Evolutionary conservation across 2,888 invertebrate genomes (phyloP).

Genomic region (Dusona sp.): DNA sequence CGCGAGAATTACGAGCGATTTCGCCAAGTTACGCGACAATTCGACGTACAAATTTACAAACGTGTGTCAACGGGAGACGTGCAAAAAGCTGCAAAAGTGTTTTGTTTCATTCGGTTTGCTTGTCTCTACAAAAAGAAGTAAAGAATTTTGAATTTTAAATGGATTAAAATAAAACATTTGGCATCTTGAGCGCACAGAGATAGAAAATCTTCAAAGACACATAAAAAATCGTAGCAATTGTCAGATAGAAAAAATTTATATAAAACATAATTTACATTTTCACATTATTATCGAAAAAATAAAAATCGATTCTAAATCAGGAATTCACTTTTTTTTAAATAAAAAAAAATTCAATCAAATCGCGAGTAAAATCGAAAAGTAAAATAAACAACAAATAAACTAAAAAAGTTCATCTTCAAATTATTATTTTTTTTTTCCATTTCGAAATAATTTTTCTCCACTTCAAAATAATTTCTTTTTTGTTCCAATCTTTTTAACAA

Average conservation of each 20-base stretch:
- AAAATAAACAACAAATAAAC: not conserved
- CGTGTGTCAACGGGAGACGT: not conserved
- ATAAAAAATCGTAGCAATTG: not conserved
- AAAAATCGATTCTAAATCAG: not conserved
- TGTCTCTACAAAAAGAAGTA: not conserved
- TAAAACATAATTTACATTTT: too few relatives aligned
- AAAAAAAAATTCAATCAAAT: not conserved
- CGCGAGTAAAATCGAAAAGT: not conserved
- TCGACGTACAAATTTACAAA: not conserved
- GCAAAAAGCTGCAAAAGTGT: not conserved
- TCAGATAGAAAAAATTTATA: not conserved
- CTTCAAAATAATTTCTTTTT: not conserved
- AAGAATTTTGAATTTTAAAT: not conserved
- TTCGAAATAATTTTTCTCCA: not conserved
- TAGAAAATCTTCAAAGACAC: not conserved
- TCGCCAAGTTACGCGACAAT: not conserved
- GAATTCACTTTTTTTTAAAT: not conserved
- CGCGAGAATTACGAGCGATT: constrained; percentile 1
- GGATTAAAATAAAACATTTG: not conserved
- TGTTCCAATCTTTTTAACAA: not conserved
- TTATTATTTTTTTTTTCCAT: not conserved
- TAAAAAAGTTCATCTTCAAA: not conserved
- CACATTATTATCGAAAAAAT: not conserved
- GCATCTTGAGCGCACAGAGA: not conserved
- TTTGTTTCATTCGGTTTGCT: not conserved